These are phyloP conservation scores for Callaeas wilsoni DNA, from an alignment of 2,113 vertebrate species.

Conservation along the genomic window DNA sequence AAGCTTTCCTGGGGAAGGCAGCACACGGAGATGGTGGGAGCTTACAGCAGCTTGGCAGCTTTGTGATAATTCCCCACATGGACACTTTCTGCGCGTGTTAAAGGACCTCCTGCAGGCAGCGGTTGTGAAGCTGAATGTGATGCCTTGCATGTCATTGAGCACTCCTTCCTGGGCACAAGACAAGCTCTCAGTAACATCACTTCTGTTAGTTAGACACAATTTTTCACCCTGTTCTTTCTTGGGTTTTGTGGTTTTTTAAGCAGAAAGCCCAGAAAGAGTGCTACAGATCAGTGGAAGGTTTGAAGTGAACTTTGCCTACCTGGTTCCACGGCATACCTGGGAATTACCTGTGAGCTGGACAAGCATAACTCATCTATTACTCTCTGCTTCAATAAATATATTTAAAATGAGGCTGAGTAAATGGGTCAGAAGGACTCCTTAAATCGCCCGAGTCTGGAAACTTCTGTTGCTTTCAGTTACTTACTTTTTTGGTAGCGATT, in stretches of 20 bases:
- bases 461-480: not conserved
- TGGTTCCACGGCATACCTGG: not conserved
- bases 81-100: rapidly evolving
- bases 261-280: not conserved
- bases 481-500: rapidly evolving
- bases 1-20: not conserved
- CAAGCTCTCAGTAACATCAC: not conserved
- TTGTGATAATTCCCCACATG: not conserved
- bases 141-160: rapidly evolving
- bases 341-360: not conserved
- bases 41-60: not conserved
- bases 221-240: not conserved
- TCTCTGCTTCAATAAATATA: not conserved
- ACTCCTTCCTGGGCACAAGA: not conserved
- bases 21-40: not conserved
- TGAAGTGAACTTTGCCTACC: not conserved
- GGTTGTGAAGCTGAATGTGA: rapidly evolving
- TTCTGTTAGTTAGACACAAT: not conserved
- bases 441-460: not conserved
- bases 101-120: not conserved
- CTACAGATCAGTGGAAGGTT: not conserved
- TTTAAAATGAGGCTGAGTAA: not conserved
- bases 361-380: not conserved
- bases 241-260: not conserved
- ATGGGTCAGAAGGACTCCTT: not conserved